Evolutionary conservation across 2,113 vertebrate genomes (phyloP).

Genomic region (Dasyurus viverrinus): DNA sequence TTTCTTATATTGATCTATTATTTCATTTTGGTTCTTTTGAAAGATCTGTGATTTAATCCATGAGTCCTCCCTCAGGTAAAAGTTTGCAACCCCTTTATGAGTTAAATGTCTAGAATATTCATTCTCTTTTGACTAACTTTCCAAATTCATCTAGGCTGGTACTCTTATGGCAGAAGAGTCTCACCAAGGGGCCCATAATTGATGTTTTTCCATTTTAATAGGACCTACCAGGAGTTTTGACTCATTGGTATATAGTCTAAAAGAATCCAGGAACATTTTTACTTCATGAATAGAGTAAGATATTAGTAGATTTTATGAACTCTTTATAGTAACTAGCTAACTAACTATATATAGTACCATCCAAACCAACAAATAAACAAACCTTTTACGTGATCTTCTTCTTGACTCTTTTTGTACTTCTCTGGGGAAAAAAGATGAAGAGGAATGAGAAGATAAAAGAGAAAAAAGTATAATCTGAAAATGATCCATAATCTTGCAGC

Average conservation of each 20-base stretch:
- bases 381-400: neutral
- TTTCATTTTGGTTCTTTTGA: neutral
- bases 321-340: neutral
- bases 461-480: neutral
- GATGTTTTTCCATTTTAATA: neutral
- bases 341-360: neutral
- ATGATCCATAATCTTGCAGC: neutral
- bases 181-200: neutral
- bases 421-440: neutral
- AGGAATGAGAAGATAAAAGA: neutral
- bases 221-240: neutral
- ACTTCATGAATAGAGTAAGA: neutral
- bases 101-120: neutral
- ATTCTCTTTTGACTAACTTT: neutral
- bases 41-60: neutral
- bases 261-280: neutral
- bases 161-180: neutral
- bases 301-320: neutral
- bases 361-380: too few species aligned
- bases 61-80: neutral
- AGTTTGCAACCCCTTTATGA: neutral
- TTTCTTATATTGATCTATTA: neutral
- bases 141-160: neutral
- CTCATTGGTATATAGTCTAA: neutral
- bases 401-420: neutral